These are phyloP conservation scores for Meloidogyne chitwoodi DNA, from an alignment of 1,140 invertebrate genomes.

Conservation along the genomic window DNA sequence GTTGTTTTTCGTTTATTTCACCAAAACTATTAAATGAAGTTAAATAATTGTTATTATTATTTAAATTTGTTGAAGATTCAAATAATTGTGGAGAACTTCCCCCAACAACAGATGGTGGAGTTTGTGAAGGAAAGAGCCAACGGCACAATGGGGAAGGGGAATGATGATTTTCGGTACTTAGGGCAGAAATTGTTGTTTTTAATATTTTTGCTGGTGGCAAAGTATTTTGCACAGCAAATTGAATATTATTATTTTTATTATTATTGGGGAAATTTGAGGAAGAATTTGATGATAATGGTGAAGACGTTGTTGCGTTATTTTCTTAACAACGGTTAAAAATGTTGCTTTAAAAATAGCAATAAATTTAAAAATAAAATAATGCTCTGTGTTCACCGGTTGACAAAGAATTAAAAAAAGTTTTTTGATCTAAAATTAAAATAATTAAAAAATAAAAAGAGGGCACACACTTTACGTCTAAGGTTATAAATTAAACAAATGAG, in stretches of 20 bases:
- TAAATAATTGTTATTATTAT: too few relatives aligned
- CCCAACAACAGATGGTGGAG: too few relatives aligned
- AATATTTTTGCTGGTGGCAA: background rate
- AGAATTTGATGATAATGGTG: background rate
- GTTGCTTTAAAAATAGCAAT: too few relatives aligned
- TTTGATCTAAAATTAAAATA: too few relatives aligned
- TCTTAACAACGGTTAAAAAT: too few relatives aligned
- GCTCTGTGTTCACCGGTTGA: too few relatives aligned
- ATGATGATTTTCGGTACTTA: background rate
- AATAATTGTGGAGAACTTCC: background rate
- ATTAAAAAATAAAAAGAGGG: too few relatives aligned
- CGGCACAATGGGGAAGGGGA: background rate
- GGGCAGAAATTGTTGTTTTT: background rate
- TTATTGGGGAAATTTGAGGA: background rate
- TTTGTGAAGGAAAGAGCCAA: background rate
- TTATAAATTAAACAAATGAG: background rate
- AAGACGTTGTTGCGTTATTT: background rate
- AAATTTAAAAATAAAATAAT: too few relatives aligned
- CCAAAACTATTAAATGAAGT: background rate
- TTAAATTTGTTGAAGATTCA: background rate
- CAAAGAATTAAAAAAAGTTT: too few relatives aligned
- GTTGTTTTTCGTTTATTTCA: background rate
- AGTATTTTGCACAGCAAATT: background rate
- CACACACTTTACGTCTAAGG: background rate
- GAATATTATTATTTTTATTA: background rate